Base-by-base conservation (phyloP, 2,888 invertebrate genomes). In the Dicyrtoma fusca region DNA sequence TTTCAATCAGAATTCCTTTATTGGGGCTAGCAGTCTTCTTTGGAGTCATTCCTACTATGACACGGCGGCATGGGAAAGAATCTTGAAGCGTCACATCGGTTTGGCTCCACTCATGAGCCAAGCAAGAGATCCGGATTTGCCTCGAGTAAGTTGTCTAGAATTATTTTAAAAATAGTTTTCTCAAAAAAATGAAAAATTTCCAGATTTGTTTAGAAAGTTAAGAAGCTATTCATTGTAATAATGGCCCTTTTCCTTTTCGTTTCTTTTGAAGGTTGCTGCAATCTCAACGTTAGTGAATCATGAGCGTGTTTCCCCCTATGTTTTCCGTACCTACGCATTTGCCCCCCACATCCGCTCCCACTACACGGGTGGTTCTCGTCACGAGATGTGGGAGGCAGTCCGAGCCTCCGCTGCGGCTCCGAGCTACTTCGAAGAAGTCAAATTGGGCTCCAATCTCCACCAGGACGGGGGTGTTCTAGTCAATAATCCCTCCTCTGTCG, bases 341-440 rank as follows among this genome's bases (percentile, higher is more conserved):
- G 90, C 91, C 11, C 89, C 87, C 82, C 86, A 89, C 70, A 87
- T 88, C 23, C 88, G 89, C 77, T 88, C 90, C 77, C 88, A 89
- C 81, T 89, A 92, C 83, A 87, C 88, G 71, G 94, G 94, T 61
- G 88, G 89, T 64, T 86, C 88, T 77, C 86, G 88, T 74, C 88
- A 91, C 77, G 85, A 85, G 77, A 84, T 93, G 72, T 95, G 94
- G 93, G 90, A 94, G 85, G 91, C 92, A 14, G 90, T 93, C 26
- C 85, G 94, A 78, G 95, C 95, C 0, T 94, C 94, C 0, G 92
- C 94, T 55, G 95, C 95, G 57, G 95, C 95, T 5, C 96, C 95
- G 1, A 92, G 92, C 0, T 95, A 94, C 86, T 96, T 94, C 85
- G 89, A 91, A 82, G 95, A 94, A 84, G 91, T 89, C 82, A 86